Evolutionary conservation across 2,888 invertebrate species (phyloP).

Genomic region (Eremobia ochroleuca): DNA sequence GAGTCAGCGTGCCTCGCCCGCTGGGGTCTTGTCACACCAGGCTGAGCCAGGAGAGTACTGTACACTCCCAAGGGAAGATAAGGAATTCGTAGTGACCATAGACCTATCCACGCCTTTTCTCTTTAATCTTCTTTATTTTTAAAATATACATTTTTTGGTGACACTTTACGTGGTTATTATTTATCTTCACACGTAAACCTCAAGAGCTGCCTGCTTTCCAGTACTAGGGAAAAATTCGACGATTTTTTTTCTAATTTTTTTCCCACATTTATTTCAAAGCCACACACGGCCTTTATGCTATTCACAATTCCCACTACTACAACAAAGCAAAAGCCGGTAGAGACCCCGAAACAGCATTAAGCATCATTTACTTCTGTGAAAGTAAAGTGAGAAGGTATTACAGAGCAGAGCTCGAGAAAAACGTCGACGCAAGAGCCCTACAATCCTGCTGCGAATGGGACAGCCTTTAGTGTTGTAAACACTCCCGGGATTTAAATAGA

Average conservation of each 20-base stretch:
- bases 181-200: no score
- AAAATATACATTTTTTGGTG: no score
- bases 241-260: background rate
- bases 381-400: constrained; percentile 59
- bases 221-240: background rate
- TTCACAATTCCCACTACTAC: constrained; percentile 18
- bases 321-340: constrained; percentile 52
- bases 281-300: background rate
- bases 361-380: constrained; percentile 65
- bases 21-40: no score
- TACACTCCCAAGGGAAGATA: no score
- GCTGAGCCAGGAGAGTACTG: no score
- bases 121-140: no score
- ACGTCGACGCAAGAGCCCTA: constrained; percentile 71
- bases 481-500: background rate
- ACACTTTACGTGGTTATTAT: no score
- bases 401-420: constrained; percentile 68
- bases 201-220: no score
- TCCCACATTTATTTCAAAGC: constrained; percentile 11
- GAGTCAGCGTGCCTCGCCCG: no score
- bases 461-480: constrained; percentile 56
- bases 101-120: no score
- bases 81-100: no score
- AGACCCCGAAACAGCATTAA: constrained; percentile 63
- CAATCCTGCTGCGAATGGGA: constrained; percentile 68